Evolutionary conservation across 1,140 invertebrate genomes (phyloP).

Genomic region (Antheraea pernyi): DNA sequence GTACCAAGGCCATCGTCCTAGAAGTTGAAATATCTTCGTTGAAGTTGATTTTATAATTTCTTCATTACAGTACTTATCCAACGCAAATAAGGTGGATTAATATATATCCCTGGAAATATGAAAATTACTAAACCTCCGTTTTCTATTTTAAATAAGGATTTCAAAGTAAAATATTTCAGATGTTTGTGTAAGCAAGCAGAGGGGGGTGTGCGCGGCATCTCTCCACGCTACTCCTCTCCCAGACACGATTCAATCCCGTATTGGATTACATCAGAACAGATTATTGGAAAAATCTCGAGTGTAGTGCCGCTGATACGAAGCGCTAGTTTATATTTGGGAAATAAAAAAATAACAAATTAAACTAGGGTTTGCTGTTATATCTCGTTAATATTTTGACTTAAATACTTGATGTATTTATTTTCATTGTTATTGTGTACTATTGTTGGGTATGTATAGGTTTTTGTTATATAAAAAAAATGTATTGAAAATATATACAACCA

Average conservation of each 20-base stretch:
- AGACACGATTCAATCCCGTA: slow-evolving; percentile 15
- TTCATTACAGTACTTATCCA: too few relatives aligned
- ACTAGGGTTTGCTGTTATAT: background rate
- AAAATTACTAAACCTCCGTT: background rate
- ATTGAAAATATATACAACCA: too few relatives aligned
- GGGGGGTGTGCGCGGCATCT: background rate
- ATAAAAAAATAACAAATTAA: slow-evolving; percentile 9
- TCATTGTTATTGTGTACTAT: too few relatives aligned
- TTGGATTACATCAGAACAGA: slow-evolving; percentile 40
- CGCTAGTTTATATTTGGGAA: background rate
- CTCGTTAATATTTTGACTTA: background rate
- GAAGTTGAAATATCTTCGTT: too few relatives aligned
- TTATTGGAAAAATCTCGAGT: slow-evolving; percentile 50
- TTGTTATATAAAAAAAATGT: too few relatives aligned
- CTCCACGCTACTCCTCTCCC: background rate
- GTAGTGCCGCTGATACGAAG: slow-evolving; percentile 19
- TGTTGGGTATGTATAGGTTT: too few relatives aligned
- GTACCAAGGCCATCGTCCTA: too few relatives aligned
- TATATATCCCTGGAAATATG: too few relatives aligned
- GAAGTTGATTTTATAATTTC: too few relatives aligned
- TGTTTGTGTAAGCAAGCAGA: background rate
- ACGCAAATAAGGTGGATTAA: too few relatives aligned
- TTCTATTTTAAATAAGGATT: background rate
- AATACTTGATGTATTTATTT: too few relatives aligned
- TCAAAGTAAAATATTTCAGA: background rate